phyloP scores from a whole-genome alignment of 2,797 vertebrate genomes.

The Centroberyx gerrardi region DNA sequence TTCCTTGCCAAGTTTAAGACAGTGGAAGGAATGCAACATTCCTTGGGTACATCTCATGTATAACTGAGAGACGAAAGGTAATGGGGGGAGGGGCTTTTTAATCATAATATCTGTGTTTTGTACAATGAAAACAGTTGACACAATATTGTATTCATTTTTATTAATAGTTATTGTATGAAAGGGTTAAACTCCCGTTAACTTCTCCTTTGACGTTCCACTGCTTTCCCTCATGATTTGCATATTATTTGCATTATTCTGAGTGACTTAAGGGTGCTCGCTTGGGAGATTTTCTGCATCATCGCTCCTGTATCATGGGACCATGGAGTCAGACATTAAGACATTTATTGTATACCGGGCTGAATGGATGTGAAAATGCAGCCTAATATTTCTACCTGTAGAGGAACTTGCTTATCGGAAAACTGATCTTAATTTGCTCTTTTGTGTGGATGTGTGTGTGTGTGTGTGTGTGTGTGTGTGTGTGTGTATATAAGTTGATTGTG shows the following conservation, averaged over 20 bases:
- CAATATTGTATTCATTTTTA: slow-evolving; percentile 14
- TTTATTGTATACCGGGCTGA: slow-evolving; percentile 28
- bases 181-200: slow-evolving; percentile 20
- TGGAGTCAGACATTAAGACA: slow-evolving; percentile 11
- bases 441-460: neutral
- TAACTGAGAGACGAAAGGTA: slow-evolving; percentile 23
- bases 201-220: slow-evolving; percentile 13
- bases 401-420: neutral
- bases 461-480: neutral
- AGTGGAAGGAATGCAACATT: slow-evolving; percentile 23
- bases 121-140: slow-evolving; percentile 6
- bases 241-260: slow-evolving; percentile 25
- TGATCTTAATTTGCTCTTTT: slow-evolving; percentile 14
- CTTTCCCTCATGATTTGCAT: slow-evolving; percentile 25
- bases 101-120: slow-evolving; percentile 13
- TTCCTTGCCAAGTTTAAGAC: neutral
- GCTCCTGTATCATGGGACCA: slow-evolving; percentile 58
- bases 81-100: neutral
- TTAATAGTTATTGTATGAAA: slow-evolving; percentile 12
- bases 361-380: slow-evolving; percentile 7
- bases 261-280: slow-evolving; percentile 1
- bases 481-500: neutral
- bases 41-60: slow-evolving; percentile 17
- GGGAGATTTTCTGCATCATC: neutral
- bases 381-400: neutral